Conservation (phyloP, 2,797 vertebrate species). For the Falco rusticolus region DNA sequence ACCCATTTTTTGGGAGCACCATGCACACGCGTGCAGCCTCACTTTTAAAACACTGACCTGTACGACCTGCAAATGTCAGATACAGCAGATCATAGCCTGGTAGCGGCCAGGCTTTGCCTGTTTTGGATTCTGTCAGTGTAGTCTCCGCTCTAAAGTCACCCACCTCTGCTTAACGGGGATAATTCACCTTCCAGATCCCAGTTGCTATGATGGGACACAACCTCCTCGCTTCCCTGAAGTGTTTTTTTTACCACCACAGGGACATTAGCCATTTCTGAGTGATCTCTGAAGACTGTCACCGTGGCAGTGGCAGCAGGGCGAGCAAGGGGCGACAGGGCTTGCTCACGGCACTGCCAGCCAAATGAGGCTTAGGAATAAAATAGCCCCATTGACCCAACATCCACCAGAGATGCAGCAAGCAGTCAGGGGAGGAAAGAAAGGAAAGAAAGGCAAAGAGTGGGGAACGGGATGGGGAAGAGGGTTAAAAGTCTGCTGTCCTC, state of each 20-base stretch:
- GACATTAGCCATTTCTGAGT: background rate
- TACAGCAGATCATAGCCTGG: background rate
- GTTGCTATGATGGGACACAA: background rate
- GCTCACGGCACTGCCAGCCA: background rate
- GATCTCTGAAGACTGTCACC: background rate
- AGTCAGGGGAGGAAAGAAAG: background rate
- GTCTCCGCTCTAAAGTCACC: background rate
- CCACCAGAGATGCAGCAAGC: rapidly evolving
- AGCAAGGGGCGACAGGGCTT: background rate
- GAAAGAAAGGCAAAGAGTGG: background rate
- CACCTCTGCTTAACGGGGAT: background rate
- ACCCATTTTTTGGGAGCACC: background rate
- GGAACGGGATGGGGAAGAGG: background rate
- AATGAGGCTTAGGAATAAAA: background rate
- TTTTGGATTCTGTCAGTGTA: background rate
- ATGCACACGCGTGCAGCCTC: rapidly evolving
- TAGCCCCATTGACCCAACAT: background rate
- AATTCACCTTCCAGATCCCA: background rate
- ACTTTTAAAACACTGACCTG: background rate
- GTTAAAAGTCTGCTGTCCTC: background rate
- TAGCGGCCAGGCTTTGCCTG: background rate
- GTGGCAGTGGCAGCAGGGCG: background rate
- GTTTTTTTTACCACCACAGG: background rate
- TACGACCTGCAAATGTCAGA: background rate
- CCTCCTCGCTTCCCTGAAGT: background rate